Evolutionary conservation across 2,888 invertebrate species (phyloP).

Genomic region (Leptogaster cylindrica): DNA sequence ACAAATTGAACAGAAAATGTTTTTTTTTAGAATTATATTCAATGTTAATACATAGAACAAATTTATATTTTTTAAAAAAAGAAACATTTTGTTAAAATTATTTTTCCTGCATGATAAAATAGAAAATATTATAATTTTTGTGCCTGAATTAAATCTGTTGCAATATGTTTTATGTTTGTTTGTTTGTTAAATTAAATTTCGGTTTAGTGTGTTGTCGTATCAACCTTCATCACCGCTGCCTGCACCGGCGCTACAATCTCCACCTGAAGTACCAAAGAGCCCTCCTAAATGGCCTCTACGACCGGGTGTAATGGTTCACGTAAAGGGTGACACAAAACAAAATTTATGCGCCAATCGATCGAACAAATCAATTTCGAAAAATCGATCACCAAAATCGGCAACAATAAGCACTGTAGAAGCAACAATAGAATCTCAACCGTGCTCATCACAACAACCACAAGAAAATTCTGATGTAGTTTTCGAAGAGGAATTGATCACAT

Average conservation of each 20-base stretch:
- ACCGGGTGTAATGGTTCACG: slow-evolving; percentile 86
- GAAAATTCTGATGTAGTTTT: background rate
- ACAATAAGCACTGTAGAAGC: slow-evolving; percentile 32
- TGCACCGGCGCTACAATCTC: slow-evolving; percentile 45
- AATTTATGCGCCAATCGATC: slow-evolving; percentile 67
- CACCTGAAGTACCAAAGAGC: slow-evolving; percentile 58
- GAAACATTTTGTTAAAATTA: background rate
- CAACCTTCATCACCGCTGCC: slow-evolving; percentile 50
- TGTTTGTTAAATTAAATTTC: slow-evolving; percentile 33
- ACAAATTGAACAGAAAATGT: background rate
- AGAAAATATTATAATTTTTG: no score
- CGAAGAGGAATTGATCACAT: slow-evolving; percentile 8
- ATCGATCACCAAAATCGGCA: slow-evolving; percentile 47
- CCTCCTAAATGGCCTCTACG: slow-evolving; percentile 80
- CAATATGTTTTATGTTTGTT: slow-evolving; percentile 26
- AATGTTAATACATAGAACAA: no score
- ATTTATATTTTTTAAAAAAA: no score
- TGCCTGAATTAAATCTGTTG: background rate
- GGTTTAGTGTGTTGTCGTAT: slow-evolving; percentile 53
- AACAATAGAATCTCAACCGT: slow-evolving; percentile 53
- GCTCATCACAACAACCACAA: slow-evolving; percentile 7
- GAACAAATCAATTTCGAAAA: background rate
- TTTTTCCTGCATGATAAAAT: no score
- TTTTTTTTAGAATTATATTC: no score
- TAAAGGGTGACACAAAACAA: slow-evolving; percentile 76